Evolutionary conservation across 2,888 invertebrate species (phyloP).

Genomic region (Eurois occulta): DNA sequence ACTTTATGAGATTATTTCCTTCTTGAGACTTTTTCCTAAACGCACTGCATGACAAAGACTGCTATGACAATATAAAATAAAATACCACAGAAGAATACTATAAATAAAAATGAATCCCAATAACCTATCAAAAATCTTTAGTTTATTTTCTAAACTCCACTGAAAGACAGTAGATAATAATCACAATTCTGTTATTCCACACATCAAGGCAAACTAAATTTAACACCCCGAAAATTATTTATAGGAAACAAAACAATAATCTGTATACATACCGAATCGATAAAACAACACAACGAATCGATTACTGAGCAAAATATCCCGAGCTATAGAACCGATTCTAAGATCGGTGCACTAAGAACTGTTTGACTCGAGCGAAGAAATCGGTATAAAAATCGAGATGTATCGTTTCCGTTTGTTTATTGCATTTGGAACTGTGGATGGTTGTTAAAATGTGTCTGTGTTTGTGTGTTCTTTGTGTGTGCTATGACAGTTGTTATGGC

Average conservation of each 20-base stretch:
- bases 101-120: not conserved
- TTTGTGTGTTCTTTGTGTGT: conserved; percentile 56
- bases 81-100: not conserved
- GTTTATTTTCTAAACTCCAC: conserved; percentile 1
- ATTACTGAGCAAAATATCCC: conserved; percentile 51
- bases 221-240: conserved; percentile 28
- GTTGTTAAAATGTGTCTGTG: conserved; percentile 72
- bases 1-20: not conserved
- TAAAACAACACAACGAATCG: conserved; percentile 54
- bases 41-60: not conserved
- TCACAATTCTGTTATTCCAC: not conserved
- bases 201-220: conserved; percentile 45
- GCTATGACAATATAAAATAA: not conserved
- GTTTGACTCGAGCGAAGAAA: conserved; percentile 67
- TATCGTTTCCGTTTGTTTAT: conserved; percentile 80
- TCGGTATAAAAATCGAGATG: conserved; percentile 81
- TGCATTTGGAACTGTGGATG: conserved; percentile 78
- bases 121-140: not conserved
- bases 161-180: conserved; percentile 1
- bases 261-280: conserved; percentile 50
- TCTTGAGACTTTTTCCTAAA: not conserved
- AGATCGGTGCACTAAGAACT: conserved; percentile 70
- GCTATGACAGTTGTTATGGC: conserved; percentile 63
- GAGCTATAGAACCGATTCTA: conserved; percentile 61
- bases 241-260: conserved; percentile 43